These are phyloP conservation scores for Zaprionus bogoriensis DNA, from an alignment of 2,888 invertebrate species.

Conservation along the genomic window DNA sequence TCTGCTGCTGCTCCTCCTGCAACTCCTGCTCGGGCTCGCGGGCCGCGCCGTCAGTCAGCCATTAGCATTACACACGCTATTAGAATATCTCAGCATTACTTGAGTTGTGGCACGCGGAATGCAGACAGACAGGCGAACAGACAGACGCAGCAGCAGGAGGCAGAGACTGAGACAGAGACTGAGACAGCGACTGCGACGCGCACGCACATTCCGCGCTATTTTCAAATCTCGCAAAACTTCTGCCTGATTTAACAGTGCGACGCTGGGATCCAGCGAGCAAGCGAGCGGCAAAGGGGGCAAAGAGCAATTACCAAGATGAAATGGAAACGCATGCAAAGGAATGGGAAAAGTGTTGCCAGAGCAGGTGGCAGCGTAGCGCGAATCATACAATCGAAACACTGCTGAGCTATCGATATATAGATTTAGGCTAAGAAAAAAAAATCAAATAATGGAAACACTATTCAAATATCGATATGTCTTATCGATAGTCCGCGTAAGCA, in stretches of 20 bases:
- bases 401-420: too few species aligned
- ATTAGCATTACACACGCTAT: conserved; percentile 76
- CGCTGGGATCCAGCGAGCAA: conserved; percentile 30
- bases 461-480: too few species aligned
- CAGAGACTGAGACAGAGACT: not conserved
- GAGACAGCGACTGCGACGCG: conserved; percentile 1
- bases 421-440: too few species aligned
- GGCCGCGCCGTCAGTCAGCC: conserved; percentile 35
- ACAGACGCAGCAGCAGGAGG: too few species aligned
- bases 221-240: conserved; percentile 68
- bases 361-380: too few species aligned
- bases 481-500: too few species aligned
- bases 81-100: conserved; percentile 73
- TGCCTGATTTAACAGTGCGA: conserved; percentile 69
- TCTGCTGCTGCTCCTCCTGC: not conserved
- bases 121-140: conserved; percentile 4
- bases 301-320: too few species aligned
- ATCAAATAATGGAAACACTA: too few species aligned
- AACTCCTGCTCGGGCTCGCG: not conserved
- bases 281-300: too few species aligned
- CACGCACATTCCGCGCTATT: conserved; percentile 62
- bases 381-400: too few species aligned
- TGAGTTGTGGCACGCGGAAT: conserved; percentile 35
- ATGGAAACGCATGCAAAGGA: too few species aligned
- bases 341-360: too few species aligned